phyloP scores from a whole-genome alignment of 2,888 invertebrate genomes.

The Boloria euphrosyne region DNA sequence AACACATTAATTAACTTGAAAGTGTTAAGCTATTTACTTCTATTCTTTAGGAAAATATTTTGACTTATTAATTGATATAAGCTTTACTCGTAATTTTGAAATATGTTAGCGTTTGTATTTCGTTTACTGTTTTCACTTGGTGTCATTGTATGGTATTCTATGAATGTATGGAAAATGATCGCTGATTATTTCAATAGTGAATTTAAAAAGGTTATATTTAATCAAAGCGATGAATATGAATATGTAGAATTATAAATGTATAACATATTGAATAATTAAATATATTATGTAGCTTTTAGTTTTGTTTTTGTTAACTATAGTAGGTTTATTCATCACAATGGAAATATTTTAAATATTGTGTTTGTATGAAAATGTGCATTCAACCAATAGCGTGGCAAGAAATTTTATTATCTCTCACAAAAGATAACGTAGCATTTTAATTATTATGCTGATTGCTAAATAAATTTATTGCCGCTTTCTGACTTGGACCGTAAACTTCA shows the following conservation, averaged over 20 bases:
- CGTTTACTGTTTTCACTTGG: conserved; percentile 85
- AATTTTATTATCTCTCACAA: no score
- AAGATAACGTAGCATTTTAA: no score
- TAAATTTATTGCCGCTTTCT: no score
- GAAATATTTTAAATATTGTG: no score
- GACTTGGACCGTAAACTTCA: no score
- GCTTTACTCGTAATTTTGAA: conserved; percentile 26
- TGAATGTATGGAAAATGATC: conserved; percentile 87
- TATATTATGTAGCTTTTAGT: neutral
- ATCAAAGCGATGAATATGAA: conserved; percentile 54
- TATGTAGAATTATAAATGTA: conserved; percentile 44
- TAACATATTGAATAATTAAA: neutral
- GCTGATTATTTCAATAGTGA: conserved; percentile 88
- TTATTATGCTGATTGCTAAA: no score
- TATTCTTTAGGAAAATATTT: no score
- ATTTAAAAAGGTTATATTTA: conserved; percentile 83
- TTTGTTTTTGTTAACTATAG: no score
- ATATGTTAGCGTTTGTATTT: conserved; percentile 84
- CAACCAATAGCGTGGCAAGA: neutral
- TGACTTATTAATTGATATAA: conserved; percentile 1
- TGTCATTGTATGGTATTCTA: conserved; percentile 87
- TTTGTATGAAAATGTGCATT: no score
- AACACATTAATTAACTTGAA: no score
- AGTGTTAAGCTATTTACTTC: no score
- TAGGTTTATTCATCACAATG: no score